Evolutionary conservation across 2,113 vertebrate species (phyloP), one percentile per base, ranked within the genome.

Genomic region (Oryzias javanicus): DNA sequence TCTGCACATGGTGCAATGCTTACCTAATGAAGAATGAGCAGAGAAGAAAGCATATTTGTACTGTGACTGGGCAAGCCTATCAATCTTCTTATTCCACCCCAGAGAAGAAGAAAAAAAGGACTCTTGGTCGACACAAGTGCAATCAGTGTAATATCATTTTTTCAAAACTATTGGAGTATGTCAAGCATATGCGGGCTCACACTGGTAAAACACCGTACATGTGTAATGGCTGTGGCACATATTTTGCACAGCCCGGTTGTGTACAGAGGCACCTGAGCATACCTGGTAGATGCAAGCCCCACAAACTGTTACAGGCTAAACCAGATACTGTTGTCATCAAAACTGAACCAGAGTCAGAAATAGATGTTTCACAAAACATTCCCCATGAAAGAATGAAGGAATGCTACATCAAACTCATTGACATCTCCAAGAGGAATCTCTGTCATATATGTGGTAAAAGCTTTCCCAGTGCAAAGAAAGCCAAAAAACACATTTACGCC

Each of bases 321-420:
- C 16, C 50, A n/a, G 56, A 70, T 58, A 19, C 29, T 5, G 18
- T 35, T 67, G 10, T 27, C 5, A 44, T 6, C 2, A 42, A 70
- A 60, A 49, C 2, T 18, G 1, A 49, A 64, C 29, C 5, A 4
- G 19, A 35, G 41, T 47, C 49, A 52, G 27, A 58, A 27, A 57
- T 73, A 17, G 48, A 56, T 12, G 3, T 19, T 18, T 17, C 15
- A 6, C 12, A 42, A 14, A 59, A 14, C 3, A 22, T 40, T 60
- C 22, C 5, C 15, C 13, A 44, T 49, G 20, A 41, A 55, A 67
- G 70, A 46, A 50, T 89, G 27, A 52, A 19, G 1, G 17, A 72
- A 42, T 92, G 92, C 67, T 88, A 65, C 14, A 81, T 93, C 8
- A 90, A 87, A 59, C 85, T 93, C 27, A 56, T 88, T 12, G 88